Evolutionary conservation across 2,113 vertebrate species (phyloP).

Genomic region (Sebastes fasciatus): DNA sequence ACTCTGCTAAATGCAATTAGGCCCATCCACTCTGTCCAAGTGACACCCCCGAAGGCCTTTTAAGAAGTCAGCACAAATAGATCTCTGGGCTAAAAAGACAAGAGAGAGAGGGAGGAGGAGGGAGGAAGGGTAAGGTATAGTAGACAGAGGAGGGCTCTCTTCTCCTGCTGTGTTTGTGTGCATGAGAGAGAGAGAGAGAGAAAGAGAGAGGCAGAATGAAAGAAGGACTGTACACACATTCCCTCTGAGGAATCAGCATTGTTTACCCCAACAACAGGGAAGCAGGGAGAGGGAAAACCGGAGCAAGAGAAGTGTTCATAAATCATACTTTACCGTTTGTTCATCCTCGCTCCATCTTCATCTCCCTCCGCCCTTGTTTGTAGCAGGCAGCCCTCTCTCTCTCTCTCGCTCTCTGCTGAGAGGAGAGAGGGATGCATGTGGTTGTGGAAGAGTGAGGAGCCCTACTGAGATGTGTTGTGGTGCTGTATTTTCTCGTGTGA

Average conservation of each 20-base stretch:
- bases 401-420: constrained; percentile 32
- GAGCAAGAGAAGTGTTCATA: constrained; percentile 57
- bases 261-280: constrained; percentile 56
- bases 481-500: constrained; percentile 45
- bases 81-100: constrained; percentile 48
- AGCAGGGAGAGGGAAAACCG: constrained; percentile 35
- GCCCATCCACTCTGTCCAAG: constrained; percentile 61
- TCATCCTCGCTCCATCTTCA: constrained; percentile 25
- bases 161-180: constrained; percentile 39
- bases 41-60: constrained; percentile 63
- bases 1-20: constrained; percentile 74
- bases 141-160: constrained; percentile 1
- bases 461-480: constrained; percentile 36
- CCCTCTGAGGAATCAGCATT: constrained; percentile 57
- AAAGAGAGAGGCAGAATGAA: constrained; percentile 24
- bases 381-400: constrained; percentile 24
- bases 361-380: not conserved
- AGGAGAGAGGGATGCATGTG: constrained; percentile 36
- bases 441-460: constrained; percentile 23
- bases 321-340: constrained; percentile 65
- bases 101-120: not conserved
- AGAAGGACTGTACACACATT: constrained; percentile 31
- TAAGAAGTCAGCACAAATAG: constrained; percentile 74
- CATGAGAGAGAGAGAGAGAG: not conserved
- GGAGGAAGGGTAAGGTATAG: not conserved